A percentile compares a stretch with the other conserved stretches of the same genome.
phyloP scores from a whole-genome alignment of 2,113 vertebrate genomes.

The Crypturellus undulatus region DNA sequence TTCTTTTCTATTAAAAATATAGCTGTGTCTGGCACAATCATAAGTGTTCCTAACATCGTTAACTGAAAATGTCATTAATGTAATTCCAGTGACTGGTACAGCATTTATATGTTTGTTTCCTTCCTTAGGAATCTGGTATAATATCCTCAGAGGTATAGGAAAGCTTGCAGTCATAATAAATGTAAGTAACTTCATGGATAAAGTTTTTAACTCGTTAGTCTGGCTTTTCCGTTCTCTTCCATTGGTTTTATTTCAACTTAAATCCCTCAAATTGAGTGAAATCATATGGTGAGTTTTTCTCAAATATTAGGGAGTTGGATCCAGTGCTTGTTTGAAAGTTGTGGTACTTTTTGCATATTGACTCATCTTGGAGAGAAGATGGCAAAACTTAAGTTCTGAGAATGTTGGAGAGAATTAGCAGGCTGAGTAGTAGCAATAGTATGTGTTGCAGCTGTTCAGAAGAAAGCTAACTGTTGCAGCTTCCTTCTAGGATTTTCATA shows the following conservation, averaged over 20 bases:
- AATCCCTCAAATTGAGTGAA: background rate
- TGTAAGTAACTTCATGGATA: constrained; percentile 81
- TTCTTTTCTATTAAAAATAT: background rate
- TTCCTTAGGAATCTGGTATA: constrained; percentile 96
- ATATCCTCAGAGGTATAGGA: constrained; percentile 92
- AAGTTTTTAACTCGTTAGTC: background rate
- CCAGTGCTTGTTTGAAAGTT: background rate
- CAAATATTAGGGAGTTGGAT: background rate
- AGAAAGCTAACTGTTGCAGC: background rate
- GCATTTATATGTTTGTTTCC: background rate
- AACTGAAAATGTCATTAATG: background rate
- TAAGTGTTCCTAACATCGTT: background rate
- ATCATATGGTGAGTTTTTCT: background rate
- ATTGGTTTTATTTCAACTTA: constrained; percentile 24
- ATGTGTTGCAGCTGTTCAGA: background rate
- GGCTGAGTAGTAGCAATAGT: background rate
- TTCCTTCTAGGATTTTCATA: background rate
- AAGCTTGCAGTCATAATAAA: constrained; percentile 98
- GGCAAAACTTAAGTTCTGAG: background rate
- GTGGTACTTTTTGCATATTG: background rate
- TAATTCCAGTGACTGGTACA: background rate
- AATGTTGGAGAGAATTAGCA: background rate
- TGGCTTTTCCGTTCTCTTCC: constrained; percentile 31
- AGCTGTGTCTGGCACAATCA: background rate
- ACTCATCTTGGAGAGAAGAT: background rate